These are phyloP conservation scores for Cheirogaleus medius DNA, from an alignment of 2,113 vertebrate species.

Conservation along the genomic window DNA sequence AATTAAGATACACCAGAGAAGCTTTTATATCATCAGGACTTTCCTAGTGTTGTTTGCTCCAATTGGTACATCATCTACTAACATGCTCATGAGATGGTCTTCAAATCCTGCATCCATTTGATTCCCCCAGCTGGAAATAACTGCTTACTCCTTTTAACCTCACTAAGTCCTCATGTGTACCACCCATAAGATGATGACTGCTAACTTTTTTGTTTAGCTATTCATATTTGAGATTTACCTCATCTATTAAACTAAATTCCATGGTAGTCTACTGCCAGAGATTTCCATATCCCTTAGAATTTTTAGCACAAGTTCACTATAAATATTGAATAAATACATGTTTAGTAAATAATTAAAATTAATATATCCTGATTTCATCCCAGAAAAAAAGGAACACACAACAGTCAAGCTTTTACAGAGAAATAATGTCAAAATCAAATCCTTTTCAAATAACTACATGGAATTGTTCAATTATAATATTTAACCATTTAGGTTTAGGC, in stretches of 20 bases:
- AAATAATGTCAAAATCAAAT: slow-evolving; percentile 22
- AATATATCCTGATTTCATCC: neutral
- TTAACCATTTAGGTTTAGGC: neutral
- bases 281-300: neutral
- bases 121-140: neutral
- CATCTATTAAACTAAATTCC: neutral
- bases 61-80: neutral
- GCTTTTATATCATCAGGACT: neutral
- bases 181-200: neutral
- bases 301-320: neutral
- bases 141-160: neutral
- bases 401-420: neutral
- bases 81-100: neutral
- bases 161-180: neutral
- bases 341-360: neutral
- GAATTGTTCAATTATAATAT: neutral
- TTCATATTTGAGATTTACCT: neutral
- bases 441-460: neutral
- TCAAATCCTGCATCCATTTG: neutral
- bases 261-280: neutral
- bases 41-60: neutral
- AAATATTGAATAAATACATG: neutral
- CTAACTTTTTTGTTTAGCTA: neutral
- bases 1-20: neutral
- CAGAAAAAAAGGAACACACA: neutral